phyloP scores from a whole-genome alignment of 2,888 invertebrate genomes.

The Subacronicta megacephala region DNA sequence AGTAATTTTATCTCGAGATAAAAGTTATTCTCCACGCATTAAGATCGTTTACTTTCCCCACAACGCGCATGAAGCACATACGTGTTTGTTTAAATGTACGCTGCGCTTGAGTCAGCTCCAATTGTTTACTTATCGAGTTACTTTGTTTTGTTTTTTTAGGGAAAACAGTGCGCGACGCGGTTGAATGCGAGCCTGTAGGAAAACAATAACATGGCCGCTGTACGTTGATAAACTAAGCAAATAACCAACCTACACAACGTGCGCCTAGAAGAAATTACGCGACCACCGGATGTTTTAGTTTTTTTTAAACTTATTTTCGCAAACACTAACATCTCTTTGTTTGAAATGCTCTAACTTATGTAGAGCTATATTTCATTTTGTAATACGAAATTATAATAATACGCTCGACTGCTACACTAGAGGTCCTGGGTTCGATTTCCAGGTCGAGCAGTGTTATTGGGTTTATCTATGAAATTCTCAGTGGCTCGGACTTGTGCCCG shows the following conservation, averaged over 20 bases:
- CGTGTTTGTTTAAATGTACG: slow-evolving; percentile 54
- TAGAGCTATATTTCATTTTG: not conserved
- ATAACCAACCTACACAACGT: slow-evolving; percentile 42
- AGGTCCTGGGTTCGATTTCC: too few relatives aligned
- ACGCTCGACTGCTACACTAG: too few relatives aligned
- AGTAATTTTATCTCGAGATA: slow-evolving; percentile 1
- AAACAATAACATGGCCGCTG: slow-evolving; percentile 59
- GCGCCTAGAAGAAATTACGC: slow-evolving; percentile 38
- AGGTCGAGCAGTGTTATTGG: too few relatives aligned
- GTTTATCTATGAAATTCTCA: too few relatives aligned
- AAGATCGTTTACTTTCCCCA: slow-evolving; percentile 35
- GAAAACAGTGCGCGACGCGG: slow-evolving; percentile 66
- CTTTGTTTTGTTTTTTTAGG: slow-evolving; percentile 78
- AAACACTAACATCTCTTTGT: slow-evolving; percentile 24
- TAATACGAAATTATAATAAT: not conserved
- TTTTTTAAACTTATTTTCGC: slow-evolving; percentile 28
- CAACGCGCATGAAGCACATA: slow-evolving; percentile 16
- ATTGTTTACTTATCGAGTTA: slow-evolving; percentile 74
- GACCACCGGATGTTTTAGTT: slow-evolving; percentile 42
- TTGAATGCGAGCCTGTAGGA: slow-evolving; percentile 56
- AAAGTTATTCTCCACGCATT: slow-evolving; percentile 9
- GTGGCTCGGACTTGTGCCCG: too few relatives aligned
- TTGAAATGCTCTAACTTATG: not conserved
- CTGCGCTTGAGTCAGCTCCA: slow-evolving; percentile 64
- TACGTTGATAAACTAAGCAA: slow-evolving; percentile 55